Evolutionary conservation across 2,888 invertebrate species (phyloP).

Genomic region (Baronia brevicornis): DNA sequence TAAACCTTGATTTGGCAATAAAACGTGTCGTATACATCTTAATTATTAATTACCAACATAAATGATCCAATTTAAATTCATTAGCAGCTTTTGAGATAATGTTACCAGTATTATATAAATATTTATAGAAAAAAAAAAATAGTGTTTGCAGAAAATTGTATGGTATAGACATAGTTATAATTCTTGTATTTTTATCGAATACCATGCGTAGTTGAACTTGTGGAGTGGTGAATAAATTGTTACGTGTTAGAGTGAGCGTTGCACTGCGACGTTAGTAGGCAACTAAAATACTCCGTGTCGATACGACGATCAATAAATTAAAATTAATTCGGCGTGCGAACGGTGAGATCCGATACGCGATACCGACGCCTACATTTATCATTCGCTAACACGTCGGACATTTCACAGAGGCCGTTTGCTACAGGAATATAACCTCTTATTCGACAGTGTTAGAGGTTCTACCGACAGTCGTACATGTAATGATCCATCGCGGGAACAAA

Average conservation of each 20-base stretch:
- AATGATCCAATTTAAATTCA: no score
- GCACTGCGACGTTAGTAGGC: slow-evolving; percentile 57
- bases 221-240: slow-evolving; percentile 28
- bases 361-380: slow-evolving; percentile 75
- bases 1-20: no score
- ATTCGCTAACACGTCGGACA: slow-evolving; percentile 74
- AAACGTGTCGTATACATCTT: no score
- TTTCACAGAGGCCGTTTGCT: slow-evolving; percentile 55
- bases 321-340: slow-evolving; percentile 76
- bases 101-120: no score
- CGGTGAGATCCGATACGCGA: slow-evolving; percentile 73
- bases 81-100: no score
- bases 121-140: no score
- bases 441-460: slow-evolving; percentile 41
- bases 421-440: slow-evolving; percentile 55
- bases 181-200: slow-evolving; percentile 1
- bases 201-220: no score
- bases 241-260: slow-evolving; percentile 45
- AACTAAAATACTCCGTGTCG: slow-evolving; percentile 69
- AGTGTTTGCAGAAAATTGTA: no score
- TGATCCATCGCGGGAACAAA: slow-evolving; percentile 56
- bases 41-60: no score
- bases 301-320: slow-evolving; percentile 75
- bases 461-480: slow-evolving; percentile 53
- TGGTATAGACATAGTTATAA: no score